Evolutionary conservation across 2,888 invertebrate species (phyloP).

Genomic region (Zele albiditarsus): DNA sequence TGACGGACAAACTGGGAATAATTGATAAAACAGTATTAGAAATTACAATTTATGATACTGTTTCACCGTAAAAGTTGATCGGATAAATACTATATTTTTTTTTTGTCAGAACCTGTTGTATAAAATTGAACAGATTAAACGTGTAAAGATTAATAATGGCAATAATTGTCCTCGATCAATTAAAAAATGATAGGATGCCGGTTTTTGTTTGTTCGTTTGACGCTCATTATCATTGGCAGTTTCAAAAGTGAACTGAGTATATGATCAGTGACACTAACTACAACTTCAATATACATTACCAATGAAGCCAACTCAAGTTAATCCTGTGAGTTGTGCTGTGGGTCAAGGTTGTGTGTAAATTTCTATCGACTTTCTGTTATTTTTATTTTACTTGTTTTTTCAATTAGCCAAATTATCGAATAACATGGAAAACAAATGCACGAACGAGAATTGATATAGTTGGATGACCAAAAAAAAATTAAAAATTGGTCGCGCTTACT

Average conservation of each 20-base stretch:
- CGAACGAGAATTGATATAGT: background rate
- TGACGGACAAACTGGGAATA: no score
- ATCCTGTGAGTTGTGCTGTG: constrained; percentile 49
- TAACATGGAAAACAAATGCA: background rate
- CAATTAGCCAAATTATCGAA: background rate
- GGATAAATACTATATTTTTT: no score
- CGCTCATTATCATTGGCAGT: background rate
- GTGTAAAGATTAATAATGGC: no score
- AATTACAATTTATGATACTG: no score
- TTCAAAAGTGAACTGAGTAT: background rate
- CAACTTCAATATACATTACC: constrained; percentile 37
- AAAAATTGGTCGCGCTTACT: constrained; percentile 73
- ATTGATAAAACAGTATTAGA: no score
- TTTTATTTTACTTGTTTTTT: constrained; percentile 11
- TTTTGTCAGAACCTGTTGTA: no score
- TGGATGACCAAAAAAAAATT: background rate
- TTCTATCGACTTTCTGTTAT: constrained; percentile 38
- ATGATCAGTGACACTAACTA: constrained; percentile 46
- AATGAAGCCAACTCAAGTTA: constrained; percentile 58
- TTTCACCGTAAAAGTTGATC: no score
- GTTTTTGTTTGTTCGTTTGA: background rate
- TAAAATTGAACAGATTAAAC: no score
- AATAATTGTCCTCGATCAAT: no score
- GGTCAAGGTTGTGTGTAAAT: constrained; percentile 66
- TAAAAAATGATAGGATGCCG: background rate